Conservation (phyloP, 2,888 invertebrate species). For the Masnerella sp. region DNA sequence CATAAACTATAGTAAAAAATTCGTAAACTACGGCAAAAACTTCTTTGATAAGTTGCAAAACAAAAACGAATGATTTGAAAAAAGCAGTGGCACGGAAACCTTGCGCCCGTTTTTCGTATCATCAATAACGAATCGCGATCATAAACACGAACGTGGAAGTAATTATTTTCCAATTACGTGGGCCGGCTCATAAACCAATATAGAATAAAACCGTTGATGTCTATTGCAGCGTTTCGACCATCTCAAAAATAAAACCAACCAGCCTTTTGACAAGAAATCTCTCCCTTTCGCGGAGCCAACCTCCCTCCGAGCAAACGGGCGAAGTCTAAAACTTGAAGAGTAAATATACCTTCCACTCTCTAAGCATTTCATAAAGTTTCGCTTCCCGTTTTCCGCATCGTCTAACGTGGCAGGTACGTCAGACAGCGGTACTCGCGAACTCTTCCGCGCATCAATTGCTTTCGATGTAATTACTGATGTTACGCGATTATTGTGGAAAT, state of each 20-base stretch:
- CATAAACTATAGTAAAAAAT: too few species aligned
- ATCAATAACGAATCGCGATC: too few species aligned
- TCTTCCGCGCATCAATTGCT: slow-evolving; percentile 55
- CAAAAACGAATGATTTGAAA: too few species aligned
- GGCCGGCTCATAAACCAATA: too few species aligned
- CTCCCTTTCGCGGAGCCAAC: slow-evolving; percentile 13
- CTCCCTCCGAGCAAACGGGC: slow-evolving; percentile 37
- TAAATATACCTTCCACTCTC: slow-evolving; percentile 60
- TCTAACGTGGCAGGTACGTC: slow-evolving; percentile 47
- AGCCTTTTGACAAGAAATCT: slow-evolving; percentile 48
- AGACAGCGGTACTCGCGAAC: slow-evolving; percentile 47
- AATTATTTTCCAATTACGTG: too few species aligned
- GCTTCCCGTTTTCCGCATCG: slow-evolving; percentile 57
- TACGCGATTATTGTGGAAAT: slow-evolving; percentile 59
- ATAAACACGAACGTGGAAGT: too few species aligned
- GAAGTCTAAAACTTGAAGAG: slow-evolving; percentile 56
- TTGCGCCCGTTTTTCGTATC: too few species aligned
- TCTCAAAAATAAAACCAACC: slow-evolving; percentile 35
- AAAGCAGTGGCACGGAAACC: too few species aligned
- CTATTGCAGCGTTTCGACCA: slow-evolving; percentile 16
- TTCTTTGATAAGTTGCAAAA: too few species aligned
- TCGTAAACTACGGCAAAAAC: too few species aligned
- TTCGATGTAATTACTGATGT: slow-evolving; percentile 59
- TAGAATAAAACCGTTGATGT: too few species aligned
- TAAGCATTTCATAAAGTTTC: slow-evolving; percentile 59